phyloP scores from a whole-genome alignment of 37 sponge, comb jelly and placozoan genomes.

The Axinella damicornis region DNA sequence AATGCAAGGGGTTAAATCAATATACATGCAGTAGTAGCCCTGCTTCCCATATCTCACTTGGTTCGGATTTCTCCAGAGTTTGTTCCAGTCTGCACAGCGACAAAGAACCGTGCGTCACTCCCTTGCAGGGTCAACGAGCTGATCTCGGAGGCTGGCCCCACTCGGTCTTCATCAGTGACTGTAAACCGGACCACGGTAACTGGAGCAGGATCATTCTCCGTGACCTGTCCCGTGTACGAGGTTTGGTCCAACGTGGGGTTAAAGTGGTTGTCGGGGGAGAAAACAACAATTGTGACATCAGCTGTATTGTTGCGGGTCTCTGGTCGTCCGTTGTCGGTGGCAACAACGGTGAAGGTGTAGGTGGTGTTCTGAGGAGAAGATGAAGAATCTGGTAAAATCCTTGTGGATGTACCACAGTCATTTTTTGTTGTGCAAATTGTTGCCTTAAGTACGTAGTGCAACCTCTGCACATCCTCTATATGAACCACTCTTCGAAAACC shows the following conservation, averaged over 20 bases:
- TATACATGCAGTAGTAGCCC: no score
- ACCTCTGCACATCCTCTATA: not conserved
- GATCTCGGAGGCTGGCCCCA: conserved; percentile 48
- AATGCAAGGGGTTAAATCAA: no score
- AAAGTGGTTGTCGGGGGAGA: conserved; percentile 68
- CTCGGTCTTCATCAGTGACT: conserved; percentile 58
- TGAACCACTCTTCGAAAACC: no score
- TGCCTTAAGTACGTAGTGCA: not conserved
- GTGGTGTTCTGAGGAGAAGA: conserved; percentile 7
- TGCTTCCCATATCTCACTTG: conserved; percentile 24
- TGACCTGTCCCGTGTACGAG: conserved; percentile 39
- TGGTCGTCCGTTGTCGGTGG: conserved; percentile 74
- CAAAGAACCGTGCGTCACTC: conserved; percentile 36
- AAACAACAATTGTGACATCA: conserved; percentile 51
- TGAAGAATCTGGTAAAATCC: not conserved
- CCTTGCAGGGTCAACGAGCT: conserved; percentile 24
- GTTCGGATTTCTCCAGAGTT: conserved; percentile 42
- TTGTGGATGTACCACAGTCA: not conserved
- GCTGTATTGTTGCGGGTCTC: conserved; percentile 32
- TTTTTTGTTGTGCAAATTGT: not conserved
- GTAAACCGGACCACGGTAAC: conserved; percentile 37
- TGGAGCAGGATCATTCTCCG: conserved; percentile 40
- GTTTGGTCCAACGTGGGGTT: conserved; percentile 42
- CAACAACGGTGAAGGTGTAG: conserved; percentile 69
- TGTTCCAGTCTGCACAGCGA: conserved; percentile 21